These are phyloP conservation scores for Tridacna gigas DNA, from an alignment of 2,888 invertebrate species.

Conservation along the genomic window DNA sequence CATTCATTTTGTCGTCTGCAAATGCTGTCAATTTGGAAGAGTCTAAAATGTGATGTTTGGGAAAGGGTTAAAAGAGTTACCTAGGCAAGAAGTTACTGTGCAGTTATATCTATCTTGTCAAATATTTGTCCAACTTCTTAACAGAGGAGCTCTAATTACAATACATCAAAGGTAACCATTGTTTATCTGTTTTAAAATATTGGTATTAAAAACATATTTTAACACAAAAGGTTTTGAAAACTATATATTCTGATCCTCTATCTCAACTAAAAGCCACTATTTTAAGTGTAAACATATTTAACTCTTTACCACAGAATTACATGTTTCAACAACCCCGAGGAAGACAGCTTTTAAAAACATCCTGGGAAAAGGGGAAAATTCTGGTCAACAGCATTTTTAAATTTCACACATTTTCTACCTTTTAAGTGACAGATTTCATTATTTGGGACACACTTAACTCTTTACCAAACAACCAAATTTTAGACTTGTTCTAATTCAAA, in stretches of 20 bases:
- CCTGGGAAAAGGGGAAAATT: background rate
- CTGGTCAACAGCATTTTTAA: background rate
- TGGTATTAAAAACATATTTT: conserved; percentile 10
- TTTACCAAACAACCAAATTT: background rate
- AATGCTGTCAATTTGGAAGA: background rate
- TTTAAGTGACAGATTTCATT: too few relatives aligned
- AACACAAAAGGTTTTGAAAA: conserved; percentile 7
- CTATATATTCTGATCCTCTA: background rate
- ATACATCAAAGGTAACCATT: conserved; percentile 8
- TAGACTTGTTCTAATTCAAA: background rate
- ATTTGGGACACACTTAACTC: background rate
- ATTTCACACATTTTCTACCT: background rate
- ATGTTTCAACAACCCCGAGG: background rate
- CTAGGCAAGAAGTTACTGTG: background rate
- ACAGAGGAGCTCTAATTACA: conserved; percentile 1
- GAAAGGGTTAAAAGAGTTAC: background rate
- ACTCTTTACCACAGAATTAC: background rate
- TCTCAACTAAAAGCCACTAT: background rate
- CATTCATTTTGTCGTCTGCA: background rate
- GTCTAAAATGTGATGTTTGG: background rate
- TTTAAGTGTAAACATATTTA: background rate
- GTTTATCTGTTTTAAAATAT: background rate
- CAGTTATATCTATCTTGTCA: background rate
- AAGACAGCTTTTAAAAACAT: background rate
- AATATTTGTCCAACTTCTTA: conserved; percentile 7